Conservation (phyloP, 1,140 invertebrate species). For the Bombus confusus region DNA sequence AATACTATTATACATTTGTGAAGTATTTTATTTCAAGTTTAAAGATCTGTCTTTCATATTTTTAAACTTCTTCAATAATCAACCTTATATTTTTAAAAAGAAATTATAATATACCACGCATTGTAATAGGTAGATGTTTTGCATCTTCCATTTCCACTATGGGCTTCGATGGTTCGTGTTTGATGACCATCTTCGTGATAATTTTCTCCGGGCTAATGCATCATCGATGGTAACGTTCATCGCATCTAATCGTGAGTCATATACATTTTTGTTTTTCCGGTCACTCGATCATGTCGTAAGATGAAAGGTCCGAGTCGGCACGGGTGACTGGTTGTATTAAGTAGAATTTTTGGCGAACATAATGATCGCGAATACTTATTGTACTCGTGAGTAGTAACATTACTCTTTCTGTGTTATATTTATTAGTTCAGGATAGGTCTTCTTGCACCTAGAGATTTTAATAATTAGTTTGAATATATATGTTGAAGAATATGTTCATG, state of each 20-base stretch:
- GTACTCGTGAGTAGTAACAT: not conserved
- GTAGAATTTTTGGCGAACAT: not conserved
- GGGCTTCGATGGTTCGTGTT: not conserved
- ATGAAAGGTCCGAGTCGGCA: not conserved
- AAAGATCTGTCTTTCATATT: not conserved
- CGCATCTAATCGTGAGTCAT: not conserved
- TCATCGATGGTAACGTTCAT: not conserved
- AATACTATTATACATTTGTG: too few relatives aligned
- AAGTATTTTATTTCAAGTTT: not conserved
- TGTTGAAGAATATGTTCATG: too few relatives aligned
- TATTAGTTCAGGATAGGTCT: not conserved
- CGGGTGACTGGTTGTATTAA: not conserved
- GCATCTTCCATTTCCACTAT: not conserved
- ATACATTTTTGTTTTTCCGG: not conserved
- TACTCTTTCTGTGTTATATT: not conserved
- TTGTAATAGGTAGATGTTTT: not conserved
- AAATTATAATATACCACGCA: too few relatives aligned
- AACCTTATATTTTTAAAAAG: not conserved
- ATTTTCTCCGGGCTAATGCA: not conserved
- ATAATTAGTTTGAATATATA: too few relatives aligned
- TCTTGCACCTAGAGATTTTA: not conserved
- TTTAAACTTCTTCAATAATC: not conserved
- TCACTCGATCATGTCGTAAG: slow-evolving; percentile 5
- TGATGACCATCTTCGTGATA: not conserved
- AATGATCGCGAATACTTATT: not conserved